Base-by-base conservation (phyloP, 1,140 invertebrate genomes). In the Dendrolimus punctatus region DNA sequence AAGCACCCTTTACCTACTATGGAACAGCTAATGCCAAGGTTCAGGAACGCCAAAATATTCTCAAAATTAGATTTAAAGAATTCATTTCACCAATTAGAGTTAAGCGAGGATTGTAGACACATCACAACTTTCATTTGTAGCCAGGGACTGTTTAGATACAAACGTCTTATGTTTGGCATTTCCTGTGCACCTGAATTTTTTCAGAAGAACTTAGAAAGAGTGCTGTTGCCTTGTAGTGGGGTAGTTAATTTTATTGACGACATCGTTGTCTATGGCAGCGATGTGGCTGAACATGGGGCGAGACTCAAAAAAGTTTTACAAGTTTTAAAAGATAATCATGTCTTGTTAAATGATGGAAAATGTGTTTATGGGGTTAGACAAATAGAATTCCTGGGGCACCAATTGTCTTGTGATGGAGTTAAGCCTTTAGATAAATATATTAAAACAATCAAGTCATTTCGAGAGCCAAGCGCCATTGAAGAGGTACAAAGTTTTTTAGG, bases 71-170 rank as follows among this genome's bases (percentile, higher is more conserved):
- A 73, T 47, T 47, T 71, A 23, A 71, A 57, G 23, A 53, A 67
- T 49, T 57, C 65, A 36, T 73, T 71, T 44, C 63, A 68, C 40
- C 70, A 71, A 49, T 4, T 79, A 8, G 74, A 78, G 56, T 45
- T 80, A 5, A 57, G 39, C 10, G 59, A 62, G 57, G 49, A 76
- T 36, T 66, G 62, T 38, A 51, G 71, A 9, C 49, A 69, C 37
- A 76, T 82, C 40, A 84, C 79, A 10, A 77, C 79, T 42, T 81
- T 80, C 58, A 68, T 66, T 36, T 73, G 68, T 23, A 58, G 66
- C 41, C 62, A 64, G 51, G 79, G 79, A 8, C 50, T 77, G 40
- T 81, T 64, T 60, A 45, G 68, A 45, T 84, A 79, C 57, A 78
- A 76, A 46, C 50, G 78, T 39, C 49, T 84, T 36, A 73, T 74